phyloP scores from a whole-genome alignment of 2,797 vertebrate species.

The Enteromius treurensis region DNA sequence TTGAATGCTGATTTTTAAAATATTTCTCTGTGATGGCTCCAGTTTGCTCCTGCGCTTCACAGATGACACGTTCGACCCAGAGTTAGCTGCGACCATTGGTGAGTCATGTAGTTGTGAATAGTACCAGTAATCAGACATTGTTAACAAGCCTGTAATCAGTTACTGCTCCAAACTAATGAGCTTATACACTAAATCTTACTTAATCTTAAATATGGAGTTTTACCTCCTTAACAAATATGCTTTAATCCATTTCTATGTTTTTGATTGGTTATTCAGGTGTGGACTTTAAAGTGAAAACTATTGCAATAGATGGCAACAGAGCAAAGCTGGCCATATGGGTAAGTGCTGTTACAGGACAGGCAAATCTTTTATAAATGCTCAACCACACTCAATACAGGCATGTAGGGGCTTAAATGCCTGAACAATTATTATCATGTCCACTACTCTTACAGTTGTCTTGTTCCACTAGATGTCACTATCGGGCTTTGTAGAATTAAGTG shows the following conservation, averaged over 20 bases:
- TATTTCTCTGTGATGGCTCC: slow-evolving; percentile 24
- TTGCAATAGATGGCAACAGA: slow-evolving; percentile 96
- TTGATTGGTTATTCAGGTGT: slow-evolving; percentile 80
- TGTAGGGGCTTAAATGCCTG: not conserved
- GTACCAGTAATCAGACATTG: not conserved
- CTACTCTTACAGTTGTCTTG: not conserved
- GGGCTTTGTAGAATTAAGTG: not conserved
- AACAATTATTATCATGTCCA: not conserved
- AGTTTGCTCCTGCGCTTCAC: slow-evolving; percentile 97
- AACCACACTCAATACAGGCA: not conserved
- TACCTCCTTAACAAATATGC: not conserved
- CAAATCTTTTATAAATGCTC: not conserved
- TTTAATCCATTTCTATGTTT: not conserved
- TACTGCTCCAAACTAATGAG: slow-evolving; percentile 5
- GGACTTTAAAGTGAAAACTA: slow-evolving; percentile 99
- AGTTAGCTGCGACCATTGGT: slow-evolving; percentile 97
- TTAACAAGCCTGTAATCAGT: not conserved
- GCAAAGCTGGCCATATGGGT: slow-evolving; percentile 99
- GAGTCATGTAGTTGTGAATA: slow-evolving; percentile 60
- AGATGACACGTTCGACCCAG: slow-evolving; percentile 97
- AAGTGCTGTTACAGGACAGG: slow-evolving; percentile 64
- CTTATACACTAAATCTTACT: not conserved
- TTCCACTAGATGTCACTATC: slow-evolving; percentile 57
- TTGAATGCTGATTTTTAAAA: not conserved
- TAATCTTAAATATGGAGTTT: not conserved